A percentile compares a stretch with the other conserved stretches of the same genome.
Evolutionary conservation across 2,888 invertebrate genomes (phyloP).

Genomic region (Conops quadrifasciatus): DNA sequence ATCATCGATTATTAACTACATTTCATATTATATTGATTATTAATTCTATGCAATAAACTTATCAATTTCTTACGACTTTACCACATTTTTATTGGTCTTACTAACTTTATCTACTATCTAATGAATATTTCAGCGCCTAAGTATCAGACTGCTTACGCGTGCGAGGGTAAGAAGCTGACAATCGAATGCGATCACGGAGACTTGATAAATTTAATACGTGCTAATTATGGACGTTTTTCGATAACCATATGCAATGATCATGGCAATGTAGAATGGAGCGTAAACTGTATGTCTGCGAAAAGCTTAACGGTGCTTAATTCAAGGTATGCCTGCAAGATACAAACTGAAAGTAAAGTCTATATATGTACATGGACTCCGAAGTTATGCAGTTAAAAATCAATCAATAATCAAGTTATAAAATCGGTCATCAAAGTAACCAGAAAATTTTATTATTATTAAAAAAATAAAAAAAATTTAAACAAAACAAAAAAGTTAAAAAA

Average conservation of each 20-base stretch:
- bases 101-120: background rate
- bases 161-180: conserved; percentile 89
- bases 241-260: conserved; percentile 96
- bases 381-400: no score
- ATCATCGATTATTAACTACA: conserved; percentile 28
- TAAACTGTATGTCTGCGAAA: conserved; percentile 92
- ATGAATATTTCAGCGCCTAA: conserved; percentile 68
- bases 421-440: no score
- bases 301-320: conserved; percentile 87
- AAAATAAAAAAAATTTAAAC: no score
- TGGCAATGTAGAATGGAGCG: conserved; percentile 95
- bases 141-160: conserved; percentile 92
- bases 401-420: no score
- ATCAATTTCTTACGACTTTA: background rate
- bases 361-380: no score
- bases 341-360: no score
- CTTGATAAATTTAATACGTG: conserved; percentile 88
- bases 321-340: conserved; percentile 71
- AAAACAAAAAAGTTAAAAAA: no score
- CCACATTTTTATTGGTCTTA: background rate
- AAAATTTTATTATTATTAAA: no score
- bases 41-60: no score
- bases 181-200: conserved; percentile 90
- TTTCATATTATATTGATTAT: conserved; percentile 31
- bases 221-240: conserved; percentile 94